phyloP scores from a whole-genome alignment of 2,797 vertebrate genomes.

The Scolopax bukidnonensis region DNA sequence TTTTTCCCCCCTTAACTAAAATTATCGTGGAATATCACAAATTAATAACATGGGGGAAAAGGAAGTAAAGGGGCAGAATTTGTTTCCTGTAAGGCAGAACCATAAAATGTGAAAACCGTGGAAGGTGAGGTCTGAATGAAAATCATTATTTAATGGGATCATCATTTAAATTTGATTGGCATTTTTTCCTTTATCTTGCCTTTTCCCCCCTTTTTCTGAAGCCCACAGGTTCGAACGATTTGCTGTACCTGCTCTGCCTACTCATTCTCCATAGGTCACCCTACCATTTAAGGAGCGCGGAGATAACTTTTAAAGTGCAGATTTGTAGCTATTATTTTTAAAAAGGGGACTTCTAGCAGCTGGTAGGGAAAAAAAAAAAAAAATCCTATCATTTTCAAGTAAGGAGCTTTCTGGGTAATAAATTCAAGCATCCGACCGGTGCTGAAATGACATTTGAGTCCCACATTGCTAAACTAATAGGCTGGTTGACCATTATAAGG shows the following conservation, averaged over 20 bases:
- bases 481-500: slow-evolving; percentile 74
- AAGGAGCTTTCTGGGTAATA: slow-evolving; percentile 68
- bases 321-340: slow-evolving; percentile 63
- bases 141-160: slow-evolving; percentile 80
- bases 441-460: slow-evolving; percentile 38
- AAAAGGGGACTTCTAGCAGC: slow-evolving; percentile 61
- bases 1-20: slow-evolving; percentile 30
- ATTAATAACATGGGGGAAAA: slow-evolving; percentile 26
- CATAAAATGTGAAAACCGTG: slow-evolving; percentile 10
- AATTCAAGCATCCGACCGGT: slow-evolving; percentile 47
- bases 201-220: not conserved
- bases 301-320: slow-evolving; percentile 60
- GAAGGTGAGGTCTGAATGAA: slow-evolving; percentile 54
- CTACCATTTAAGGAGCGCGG: not conserved
- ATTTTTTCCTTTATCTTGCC: slow-evolving; percentile 36
- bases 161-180: slow-evolving; percentile 75
- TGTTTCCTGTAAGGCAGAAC: slow-evolving; percentile 22
- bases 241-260: slow-evolving; percentile 53
- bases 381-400: slow-evolving; percentile 68
- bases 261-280: slow-evolving; percentile 39
- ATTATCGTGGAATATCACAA: slow-evolving; percentile 69
- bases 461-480: slow-evolving; percentile 73
- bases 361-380: slow-evolving; percentile 5
- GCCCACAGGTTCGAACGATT: slow-evolving; percentile 39
- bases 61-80: slow-evolving; percentile 29